Conservation (phyloP, 1,140 invertebrate species). For the Pseudomyrmex sp. region DNA sequence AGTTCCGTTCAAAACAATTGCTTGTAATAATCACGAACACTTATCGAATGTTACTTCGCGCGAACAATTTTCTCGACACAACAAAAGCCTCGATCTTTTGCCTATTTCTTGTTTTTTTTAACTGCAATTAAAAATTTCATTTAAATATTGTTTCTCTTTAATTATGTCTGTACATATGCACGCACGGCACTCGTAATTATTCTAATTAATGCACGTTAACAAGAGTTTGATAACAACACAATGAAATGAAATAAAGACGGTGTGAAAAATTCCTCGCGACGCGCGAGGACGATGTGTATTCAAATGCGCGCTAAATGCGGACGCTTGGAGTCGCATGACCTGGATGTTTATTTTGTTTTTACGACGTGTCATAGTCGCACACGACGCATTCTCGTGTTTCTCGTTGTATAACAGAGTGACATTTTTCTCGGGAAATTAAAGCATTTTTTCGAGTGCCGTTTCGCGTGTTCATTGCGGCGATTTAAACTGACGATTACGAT, state of each 20-base stretch:
- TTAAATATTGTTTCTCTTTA: neutral
- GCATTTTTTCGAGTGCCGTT: neutral
- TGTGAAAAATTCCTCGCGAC: conserved; percentile 35
- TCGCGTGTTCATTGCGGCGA: neutral
- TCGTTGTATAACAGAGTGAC: neutral
- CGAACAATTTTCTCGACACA: too few relatives aligned
- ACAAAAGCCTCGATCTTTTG: too few relatives aligned
- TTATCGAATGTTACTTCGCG: too few relatives aligned
- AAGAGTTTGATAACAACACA: neutral
- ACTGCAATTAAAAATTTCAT: too few relatives aligned
- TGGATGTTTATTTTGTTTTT: conserved; percentile 21
- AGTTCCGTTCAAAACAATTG: too few relatives aligned
- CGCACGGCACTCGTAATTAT: too few relatives aligned
- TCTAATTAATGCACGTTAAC: conserved; percentile 10
- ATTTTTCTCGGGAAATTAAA: conserved; percentile 28
- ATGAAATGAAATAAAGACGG: conserved; percentile 1
- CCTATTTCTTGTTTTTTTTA: too few relatives aligned
- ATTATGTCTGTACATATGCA: too few relatives aligned
- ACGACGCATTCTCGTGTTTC: neutral
- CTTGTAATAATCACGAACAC: too few relatives aligned
- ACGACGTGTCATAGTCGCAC: too few relatives aligned
- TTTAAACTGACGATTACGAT: neutral
- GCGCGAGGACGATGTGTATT: conserved; percentile 2
- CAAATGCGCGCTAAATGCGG: conserved; percentile 36
- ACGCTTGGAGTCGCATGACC: conserved; percentile 41